Base-by-base conservation (phyloP, 2,797 vertebrate species). In the Simalia tracyae region DNA sequence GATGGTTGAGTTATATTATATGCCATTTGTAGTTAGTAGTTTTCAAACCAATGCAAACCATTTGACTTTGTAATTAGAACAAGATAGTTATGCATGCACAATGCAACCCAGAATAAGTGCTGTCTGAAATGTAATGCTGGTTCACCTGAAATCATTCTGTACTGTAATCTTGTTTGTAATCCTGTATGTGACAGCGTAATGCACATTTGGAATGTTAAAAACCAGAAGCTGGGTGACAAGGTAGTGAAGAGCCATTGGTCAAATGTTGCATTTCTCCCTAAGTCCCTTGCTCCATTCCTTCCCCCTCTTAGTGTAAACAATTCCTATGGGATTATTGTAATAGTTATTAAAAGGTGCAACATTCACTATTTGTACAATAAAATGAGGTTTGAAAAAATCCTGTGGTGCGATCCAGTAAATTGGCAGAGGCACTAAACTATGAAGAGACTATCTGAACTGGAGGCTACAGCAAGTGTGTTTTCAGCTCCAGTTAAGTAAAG, bases 161-260 rank as follows among this genome's bases (percentile, higher is more conserved):
- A 97, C 98, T 98, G 98, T 98, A 97, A 97, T 98, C 97, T 97
- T 98, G 97, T 98, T 97, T 97, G 98, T 98, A 97, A 98, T 97
- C 96, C 96, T 98, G 98, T 98, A 97, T 97, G 97, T 98, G 97
- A 97, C 98, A 96, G 96, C 98, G 98, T 98, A 98, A 97, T 98
- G 97, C 98, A 97, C 97, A 98, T 96, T 88, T 96, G 97, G 97
- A 95, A 95, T 96, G 96, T 97, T 97, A 97, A 96, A 94, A 94
- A 97, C 5, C 46, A 97, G 91, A 96, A 96, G 95, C 96, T 95
- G 97, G 95, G 96, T 96, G 98, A 97, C 97, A 95, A 97, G 97
- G 97, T 97, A 98, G 97, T 97, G 97, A 97, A 97, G 94, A 97
- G 97, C 97, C 97, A 97, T 97, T 96, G 95, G 97, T 96, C 95